Evolutionary conservation across 1,140 invertebrate genomes (phyloP).

Genomic region (Atta cephalotes): DNA sequence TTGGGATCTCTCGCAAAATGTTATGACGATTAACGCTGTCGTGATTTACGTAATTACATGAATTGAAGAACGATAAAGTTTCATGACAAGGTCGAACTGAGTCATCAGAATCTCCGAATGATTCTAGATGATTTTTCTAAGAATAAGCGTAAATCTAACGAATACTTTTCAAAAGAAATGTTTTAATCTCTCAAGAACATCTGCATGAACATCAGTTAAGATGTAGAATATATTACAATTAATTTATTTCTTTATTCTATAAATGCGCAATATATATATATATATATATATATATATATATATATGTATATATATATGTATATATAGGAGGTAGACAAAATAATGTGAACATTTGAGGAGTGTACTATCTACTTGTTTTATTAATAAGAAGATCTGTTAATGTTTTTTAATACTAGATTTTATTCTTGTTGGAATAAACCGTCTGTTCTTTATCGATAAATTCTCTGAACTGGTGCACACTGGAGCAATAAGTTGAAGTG

Average conservation of each 20-base stretch:
- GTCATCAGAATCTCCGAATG: background rate
- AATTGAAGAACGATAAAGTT: constrained; percentile 40
- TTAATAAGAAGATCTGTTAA: too few relatives aligned
- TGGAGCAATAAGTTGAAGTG: too few relatives aligned
- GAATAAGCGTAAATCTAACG: background rate
- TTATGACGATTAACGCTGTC: constrained; percentile 25
- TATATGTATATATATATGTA: too few relatives aligned
- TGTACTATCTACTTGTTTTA: too few relatives aligned
- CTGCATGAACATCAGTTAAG: background rate
- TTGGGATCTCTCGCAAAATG: constrained; percentile 31
- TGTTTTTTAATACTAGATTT: too few relatives aligned
- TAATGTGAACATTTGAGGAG: too few relatives aligned
- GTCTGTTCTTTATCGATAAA: too few relatives aligned
- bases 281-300: too few relatives aligned
- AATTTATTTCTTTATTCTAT: background rate
- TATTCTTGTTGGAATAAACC: too few relatives aligned
- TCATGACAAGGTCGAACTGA: constrained; percentile 27
- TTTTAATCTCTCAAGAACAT: background rate
- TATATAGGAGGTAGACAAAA: too few relatives aligned
- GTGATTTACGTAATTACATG: constrained; percentile 53
- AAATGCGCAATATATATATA: background rate
- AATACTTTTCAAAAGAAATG: background rate
- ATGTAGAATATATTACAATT: background rate
- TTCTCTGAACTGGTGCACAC: too few relatives aligned
- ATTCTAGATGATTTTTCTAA: background rate